Conservation (phyloP, 1,140 invertebrate species). For the Spodoptera litura region DNA sequence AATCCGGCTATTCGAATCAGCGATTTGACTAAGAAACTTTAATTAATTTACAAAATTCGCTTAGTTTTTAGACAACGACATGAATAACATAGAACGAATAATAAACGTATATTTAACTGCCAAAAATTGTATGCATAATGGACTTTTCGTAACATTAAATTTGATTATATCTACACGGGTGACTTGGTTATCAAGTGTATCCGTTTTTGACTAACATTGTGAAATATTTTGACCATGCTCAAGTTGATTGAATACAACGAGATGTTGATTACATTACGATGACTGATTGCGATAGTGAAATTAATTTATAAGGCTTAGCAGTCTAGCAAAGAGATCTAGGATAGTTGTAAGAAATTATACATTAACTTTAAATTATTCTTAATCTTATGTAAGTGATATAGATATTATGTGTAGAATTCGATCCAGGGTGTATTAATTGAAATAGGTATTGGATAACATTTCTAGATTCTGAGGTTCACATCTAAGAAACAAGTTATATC, state of each 20-base stretch:
- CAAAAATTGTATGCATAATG: slow-evolving; percentile 19
- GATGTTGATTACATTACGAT: slow-evolving; percentile 34
- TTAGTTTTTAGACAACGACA: neutral
- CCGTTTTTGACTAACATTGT: slow-evolving; percentile 54
- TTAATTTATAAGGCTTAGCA: slow-evolving; percentile 8
- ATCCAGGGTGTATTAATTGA: too few species aligned
- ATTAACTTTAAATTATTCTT: too few species aligned
- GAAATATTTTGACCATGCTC: slow-evolving; percentile 50
- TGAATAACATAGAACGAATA: neutral
- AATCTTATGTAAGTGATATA: too few species aligned
- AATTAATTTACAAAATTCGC: too few species aligned
- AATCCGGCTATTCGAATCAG: neutral
- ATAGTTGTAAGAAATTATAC: slow-evolving; percentile 26
- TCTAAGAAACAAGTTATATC: too few species aligned
- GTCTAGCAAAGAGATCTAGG: slow-evolving; percentile 3
- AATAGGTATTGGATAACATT: too few species aligned
- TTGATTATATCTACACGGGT: slow-evolving; percentile 28
- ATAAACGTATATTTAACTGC: slow-evolving; percentile 18
- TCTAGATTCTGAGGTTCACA: too few species aligned
- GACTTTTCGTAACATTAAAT: slow-evolving; percentile 41
- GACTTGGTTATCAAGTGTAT: slow-evolving; percentile 29
- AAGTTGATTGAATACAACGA: slow-evolving; percentile 48
- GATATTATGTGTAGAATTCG: too few species aligned
- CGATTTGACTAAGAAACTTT: too few species aligned
- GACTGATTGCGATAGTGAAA: slow-evolving; percentile 34